phyloP scores from a whole-genome alignment of 1,140 invertebrate genomes.

The Lordiphosa collinella region DNA sequence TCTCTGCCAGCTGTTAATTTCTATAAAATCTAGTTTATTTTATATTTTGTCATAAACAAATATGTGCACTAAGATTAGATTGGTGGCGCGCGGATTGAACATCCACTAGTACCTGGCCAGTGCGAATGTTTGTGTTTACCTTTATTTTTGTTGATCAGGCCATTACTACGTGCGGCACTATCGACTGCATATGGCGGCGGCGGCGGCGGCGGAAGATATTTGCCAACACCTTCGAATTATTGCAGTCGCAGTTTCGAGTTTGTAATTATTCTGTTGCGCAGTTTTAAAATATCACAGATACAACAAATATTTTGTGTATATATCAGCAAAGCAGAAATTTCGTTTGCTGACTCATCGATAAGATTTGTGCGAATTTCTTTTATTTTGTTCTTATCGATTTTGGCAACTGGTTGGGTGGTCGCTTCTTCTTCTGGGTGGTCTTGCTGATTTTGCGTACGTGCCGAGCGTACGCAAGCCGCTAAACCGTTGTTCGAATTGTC shows the following conservation, averaged over 20 bases:
- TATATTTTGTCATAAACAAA: conserved; percentile 19
- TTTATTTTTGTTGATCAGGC: conserved; percentile 21
- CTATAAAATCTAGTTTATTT: conserved; percentile 9
- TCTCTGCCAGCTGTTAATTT: conserved; percentile 4
- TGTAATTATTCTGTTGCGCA: conserved; percentile 70
- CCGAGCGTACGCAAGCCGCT: conserved; percentile 28
- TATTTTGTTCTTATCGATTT: conserved; percentile 30
- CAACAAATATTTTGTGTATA: neutral
- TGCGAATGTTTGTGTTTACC: conserved; percentile 53
- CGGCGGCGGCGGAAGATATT: conserved; percentile 35
- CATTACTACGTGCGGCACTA: conserved; percentile 45
- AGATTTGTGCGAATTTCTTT: conserved; percentile 29
- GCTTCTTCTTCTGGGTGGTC: neutral
- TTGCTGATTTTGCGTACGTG: conserved; percentile 53
- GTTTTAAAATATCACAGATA: conserved; percentile 20
- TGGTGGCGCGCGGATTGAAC: conserved; percentile 17
- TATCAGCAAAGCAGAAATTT: conserved; percentile 29
- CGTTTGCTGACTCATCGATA: conserved; percentile 37
- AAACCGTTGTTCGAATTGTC: conserved; percentile 22
- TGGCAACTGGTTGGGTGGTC: conserved; percentile 40
- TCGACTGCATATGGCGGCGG: conserved; percentile 49
- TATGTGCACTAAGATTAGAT: conserved; percentile 47
- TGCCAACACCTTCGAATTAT: conserved; percentile 31
- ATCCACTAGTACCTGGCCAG: no score
- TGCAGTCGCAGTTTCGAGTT: conserved; percentile 49